These are phyloP conservation scores for Phasianus colchicus DNA, from an alignment of 2,113 vertebrate species.

Conservation along the genomic window DNA sequence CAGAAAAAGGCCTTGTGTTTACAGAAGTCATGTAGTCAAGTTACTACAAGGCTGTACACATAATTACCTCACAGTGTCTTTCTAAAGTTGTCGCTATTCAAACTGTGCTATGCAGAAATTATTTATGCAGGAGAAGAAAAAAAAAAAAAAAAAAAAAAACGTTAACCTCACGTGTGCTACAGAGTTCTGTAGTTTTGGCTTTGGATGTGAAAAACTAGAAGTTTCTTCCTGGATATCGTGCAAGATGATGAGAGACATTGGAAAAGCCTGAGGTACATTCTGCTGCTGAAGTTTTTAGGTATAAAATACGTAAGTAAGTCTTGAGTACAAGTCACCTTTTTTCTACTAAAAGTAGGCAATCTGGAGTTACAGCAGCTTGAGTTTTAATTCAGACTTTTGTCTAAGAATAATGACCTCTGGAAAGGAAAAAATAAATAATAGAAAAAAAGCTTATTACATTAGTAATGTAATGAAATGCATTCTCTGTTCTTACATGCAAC, in stretches of 20 bases:
- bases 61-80: neutral
- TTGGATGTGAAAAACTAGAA: neutral
- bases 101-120: constrained; percentile 16
- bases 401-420: neutral
- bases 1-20: constrained; percentile 47
- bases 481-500: neutral
- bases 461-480: neutral
- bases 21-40: constrained; percentile 12
- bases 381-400: neutral
- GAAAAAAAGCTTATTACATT: neutral
- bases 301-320: neutral
- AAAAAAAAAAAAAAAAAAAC: neutral
- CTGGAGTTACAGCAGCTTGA: neutral
- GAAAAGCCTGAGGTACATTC: neutral
- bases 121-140: neutral
- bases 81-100: constrained; percentile 33
- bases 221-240: neutral
- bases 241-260: neutral
- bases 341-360: neutral
- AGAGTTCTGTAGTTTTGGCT: neutral
- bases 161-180: neutral
- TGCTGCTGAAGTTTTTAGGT: neutral
- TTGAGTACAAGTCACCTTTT: neutral
- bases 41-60: neutral
- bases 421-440: neutral